phyloP scores from a whole-genome alignment of 2,113 vertebrate species.

The Naja naja region DNA sequence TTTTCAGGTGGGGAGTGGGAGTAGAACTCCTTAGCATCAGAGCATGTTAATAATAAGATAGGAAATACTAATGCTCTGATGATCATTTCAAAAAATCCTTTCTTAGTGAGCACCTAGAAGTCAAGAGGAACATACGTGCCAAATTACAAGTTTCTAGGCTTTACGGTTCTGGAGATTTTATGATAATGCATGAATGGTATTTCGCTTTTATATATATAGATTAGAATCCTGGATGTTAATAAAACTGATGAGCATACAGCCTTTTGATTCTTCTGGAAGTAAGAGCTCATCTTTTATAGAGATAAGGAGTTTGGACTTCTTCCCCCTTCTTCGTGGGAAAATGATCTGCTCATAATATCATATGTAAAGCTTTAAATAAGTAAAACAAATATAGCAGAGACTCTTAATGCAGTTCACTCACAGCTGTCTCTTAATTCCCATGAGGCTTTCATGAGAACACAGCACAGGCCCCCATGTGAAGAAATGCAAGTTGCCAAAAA shows the following conservation, averaged over 20 bases:
- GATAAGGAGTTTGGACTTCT: neutral
- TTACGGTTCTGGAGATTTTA: too few species aligned
- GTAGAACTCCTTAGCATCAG: too few species aligned
- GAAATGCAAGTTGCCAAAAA: slow-evolving; percentile 11
- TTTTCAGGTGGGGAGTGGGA: too few species aligned
- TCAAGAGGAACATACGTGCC: too few species aligned
- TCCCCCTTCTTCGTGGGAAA: neutral
- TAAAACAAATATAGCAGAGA: slow-evolving; percentile 8
- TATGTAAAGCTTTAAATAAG: neutral
- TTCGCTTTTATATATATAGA: too few species aligned
- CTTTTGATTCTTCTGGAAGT: neutral
- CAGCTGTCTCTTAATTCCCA: slow-evolving; percentile 9
- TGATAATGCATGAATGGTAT: too few species aligned
- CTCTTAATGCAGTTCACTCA: neutral
- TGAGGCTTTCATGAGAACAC: slow-evolving; percentile 15
- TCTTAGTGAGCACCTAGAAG: too few species aligned
- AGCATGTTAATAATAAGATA: too few species aligned
- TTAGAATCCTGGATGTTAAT: neutral
- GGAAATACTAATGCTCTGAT: too few species aligned
- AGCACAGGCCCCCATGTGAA: slow-evolving; percentile 1
- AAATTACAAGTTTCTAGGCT: too few species aligned
- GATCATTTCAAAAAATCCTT: too few species aligned
- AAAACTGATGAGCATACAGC: neutral
- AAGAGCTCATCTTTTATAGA: neutral
- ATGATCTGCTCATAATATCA: neutral